These are phyloP conservation scores for Cygnus buccinator DNA, from an alignment of 2,113 vertebrate genomes.

Conservation along the genomic window DNA sequence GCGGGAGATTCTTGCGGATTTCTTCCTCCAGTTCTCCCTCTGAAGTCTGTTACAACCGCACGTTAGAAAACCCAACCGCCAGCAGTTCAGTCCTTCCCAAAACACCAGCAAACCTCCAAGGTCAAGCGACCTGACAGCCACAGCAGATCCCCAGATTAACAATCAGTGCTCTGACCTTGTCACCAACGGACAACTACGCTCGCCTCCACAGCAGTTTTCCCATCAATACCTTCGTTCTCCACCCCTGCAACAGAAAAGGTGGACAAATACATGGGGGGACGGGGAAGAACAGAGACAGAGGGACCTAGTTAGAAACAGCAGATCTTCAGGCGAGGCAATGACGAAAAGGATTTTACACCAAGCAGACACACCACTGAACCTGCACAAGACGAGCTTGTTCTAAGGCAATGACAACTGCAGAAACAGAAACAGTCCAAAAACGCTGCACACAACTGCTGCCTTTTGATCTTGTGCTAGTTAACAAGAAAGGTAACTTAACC, in stretches of 20 bases:
- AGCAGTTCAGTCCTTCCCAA: slow-evolving; percentile 1
- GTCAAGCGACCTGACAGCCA: neutral
- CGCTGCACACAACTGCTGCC: rapidly evolving
- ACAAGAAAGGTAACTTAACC: neutral
- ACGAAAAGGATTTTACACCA: neutral
- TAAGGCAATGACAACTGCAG: neutral
- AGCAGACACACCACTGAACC: neutral
- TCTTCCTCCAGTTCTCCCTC: neutral
- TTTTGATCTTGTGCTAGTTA: neutral
- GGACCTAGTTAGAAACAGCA: neutral
- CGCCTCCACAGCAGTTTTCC: slow-evolving; percentile 9
- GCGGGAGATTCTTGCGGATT: neutral
- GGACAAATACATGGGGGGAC: neutral
- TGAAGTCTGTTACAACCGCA: neutral
- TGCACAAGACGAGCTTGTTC: neutral
- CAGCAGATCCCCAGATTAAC: neutral
- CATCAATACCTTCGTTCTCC: neutral
- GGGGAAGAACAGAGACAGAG: neutral
- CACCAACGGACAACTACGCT: neutral
- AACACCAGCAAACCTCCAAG: slow-evolving; percentile 9
- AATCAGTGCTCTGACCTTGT: slow-evolving; percentile 23
- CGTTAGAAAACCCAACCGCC: neutral
- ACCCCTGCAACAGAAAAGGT: neutral
- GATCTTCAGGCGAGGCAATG: neutral
- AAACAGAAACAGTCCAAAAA: neutral